Conservation (phyloP, 2,797 vertebrate genomes). For the Parotocinclus haroldoi region DNA sequence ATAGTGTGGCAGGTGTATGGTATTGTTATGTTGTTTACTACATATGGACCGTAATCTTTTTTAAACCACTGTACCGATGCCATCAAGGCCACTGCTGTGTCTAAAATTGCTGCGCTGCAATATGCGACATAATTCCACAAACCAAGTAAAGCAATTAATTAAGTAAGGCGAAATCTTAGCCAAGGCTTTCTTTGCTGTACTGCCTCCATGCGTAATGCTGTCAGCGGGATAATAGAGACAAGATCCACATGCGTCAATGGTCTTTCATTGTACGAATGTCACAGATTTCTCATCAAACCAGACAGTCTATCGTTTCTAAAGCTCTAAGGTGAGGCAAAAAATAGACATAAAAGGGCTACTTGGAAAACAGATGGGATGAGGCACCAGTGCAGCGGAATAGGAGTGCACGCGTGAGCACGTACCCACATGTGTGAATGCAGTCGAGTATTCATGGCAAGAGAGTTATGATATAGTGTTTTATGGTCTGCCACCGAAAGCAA, state of each 20-base stretch:
- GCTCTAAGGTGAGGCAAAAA: slow-evolving; percentile 46
- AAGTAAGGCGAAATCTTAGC: too few species aligned
- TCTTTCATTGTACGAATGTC: slow-evolving; percentile 28
- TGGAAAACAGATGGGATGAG: slow-evolving; percentile 34
- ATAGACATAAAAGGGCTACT: slow-evolving; percentile 44
- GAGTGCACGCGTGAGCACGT: slow-evolving; percentile 32
- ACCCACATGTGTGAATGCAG: slow-evolving; percentile 7
- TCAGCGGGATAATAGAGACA: slow-evolving; percentile 14
- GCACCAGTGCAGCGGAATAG: slow-evolving; percentile 25
- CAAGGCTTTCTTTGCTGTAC: background rate
- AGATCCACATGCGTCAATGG: slow-evolving; percentile 39
- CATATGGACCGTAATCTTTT: too few species aligned
- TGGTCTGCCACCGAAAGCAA: slow-evolving; percentile 56
- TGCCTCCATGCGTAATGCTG: background rate
- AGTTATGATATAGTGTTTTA: slow-evolving; percentile 39
- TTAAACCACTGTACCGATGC: too few species aligned
- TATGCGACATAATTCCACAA: too few species aligned
- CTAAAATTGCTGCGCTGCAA: too few species aligned
- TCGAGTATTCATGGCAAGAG: background rate
- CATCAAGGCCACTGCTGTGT: too few species aligned
- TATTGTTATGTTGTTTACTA: too few species aligned
- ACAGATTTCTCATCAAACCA: slow-evolving; percentile 37
- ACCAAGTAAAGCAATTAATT: too few species aligned
- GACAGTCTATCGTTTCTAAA: slow-evolving; percentile 29
- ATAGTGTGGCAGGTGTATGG: too few species aligned